phyloP scores from a whole-genome alignment of 2,888 invertebrate genomes.

The Acheta domesticus region DNA sequence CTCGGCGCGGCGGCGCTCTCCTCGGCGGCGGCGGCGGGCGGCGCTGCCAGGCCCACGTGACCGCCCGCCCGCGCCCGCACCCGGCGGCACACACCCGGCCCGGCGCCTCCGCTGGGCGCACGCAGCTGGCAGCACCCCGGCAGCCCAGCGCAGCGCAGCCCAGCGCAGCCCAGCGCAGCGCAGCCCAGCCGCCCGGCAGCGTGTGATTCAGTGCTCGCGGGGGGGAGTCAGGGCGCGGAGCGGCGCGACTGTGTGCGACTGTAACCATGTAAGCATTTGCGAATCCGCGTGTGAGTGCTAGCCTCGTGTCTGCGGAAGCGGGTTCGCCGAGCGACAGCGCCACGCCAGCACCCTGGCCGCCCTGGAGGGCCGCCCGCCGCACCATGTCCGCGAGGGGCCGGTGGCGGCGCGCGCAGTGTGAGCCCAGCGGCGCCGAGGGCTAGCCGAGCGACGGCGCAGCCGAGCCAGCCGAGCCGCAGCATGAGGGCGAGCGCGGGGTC shows the following conservation, averaged over 20 bases:
- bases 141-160: not conserved
- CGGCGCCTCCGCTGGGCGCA: not conserved
- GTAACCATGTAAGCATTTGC: too few relatives aligned
- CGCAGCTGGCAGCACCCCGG: not conserved
- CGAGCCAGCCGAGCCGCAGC: not conserved
- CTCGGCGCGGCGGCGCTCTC: not conserved
- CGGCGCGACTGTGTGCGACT: too few relatives aligned
- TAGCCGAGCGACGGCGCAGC: not conserved
- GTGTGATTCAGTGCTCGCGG: too few relatives aligned
- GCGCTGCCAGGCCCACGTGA: not conserved
- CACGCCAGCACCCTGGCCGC: too few relatives aligned
- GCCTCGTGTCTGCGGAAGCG: too few relatives aligned
- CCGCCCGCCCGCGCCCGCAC: not conserved
- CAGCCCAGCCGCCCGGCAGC: not conserved
- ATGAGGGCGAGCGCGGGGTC: not conserved
- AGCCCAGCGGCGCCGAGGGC: not conserved
- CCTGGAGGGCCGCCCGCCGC: not conserved
- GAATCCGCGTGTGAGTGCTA: too few relatives aligned
- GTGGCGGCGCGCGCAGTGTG: conserved; percentile 19
- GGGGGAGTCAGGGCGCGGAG: too few relatives aligned
- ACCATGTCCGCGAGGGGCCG: conserved; percentile 19
- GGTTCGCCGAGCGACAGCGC: too few relatives aligned
- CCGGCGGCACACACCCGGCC: not conserved
- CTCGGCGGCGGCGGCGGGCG: not conserved
- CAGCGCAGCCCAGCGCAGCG: not conserved